These are phyloP conservation scores for Callopanchax toddi DNA, from an alignment of 2,113 vertebrate genomes.

Conservation along the genomic window DNA sequence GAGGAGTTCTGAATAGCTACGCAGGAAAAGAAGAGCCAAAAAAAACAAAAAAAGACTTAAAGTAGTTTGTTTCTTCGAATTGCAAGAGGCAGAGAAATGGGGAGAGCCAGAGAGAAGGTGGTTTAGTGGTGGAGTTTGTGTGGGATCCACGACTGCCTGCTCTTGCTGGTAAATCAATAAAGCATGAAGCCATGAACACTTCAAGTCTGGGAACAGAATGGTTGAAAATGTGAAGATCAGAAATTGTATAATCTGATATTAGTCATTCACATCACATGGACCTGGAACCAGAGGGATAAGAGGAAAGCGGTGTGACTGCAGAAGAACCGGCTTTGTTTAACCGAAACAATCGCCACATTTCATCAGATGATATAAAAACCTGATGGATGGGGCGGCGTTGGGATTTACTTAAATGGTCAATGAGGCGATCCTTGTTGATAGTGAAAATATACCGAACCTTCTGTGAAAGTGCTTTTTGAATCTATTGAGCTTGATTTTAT, in stretches of 20 bases:
- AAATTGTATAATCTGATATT: constrained; percentile 7
- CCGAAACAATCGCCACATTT: background rate
- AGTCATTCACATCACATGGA: constrained; percentile 2
- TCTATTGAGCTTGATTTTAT: background rate
- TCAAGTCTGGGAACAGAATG: constrained; percentile 16
- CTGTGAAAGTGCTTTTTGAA: too few species aligned
- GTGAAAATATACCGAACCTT: background rate
- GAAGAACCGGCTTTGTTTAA: constrained; percentile 8
- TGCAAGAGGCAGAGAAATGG: constrained; percentile 1
- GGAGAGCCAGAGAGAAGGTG: background rate
- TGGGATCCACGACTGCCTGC: constrained; percentile 9
- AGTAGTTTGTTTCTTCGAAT: constrained; percentile 34
- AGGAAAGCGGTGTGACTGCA: background rate
- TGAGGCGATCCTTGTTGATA: background rate
- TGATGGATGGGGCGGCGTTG: background rate
- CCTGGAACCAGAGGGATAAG: background rate
- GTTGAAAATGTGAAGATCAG: constrained; percentile 24
- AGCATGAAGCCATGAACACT: constrained; percentile 19
- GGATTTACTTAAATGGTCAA: background rate
- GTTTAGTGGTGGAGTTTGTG: constrained; percentile 8
- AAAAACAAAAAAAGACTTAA: background rate
- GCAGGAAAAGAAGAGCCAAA: constrained; percentile 3
- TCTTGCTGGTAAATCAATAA: constrained; percentile 37
- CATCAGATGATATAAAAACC: background rate
- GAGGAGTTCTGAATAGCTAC: constrained; percentile 30